These are phyloP conservation scores for Caiman crocodilus DNA, from an alignment of 2,797 vertebrate species.

Conservation along the genomic window DNA sequence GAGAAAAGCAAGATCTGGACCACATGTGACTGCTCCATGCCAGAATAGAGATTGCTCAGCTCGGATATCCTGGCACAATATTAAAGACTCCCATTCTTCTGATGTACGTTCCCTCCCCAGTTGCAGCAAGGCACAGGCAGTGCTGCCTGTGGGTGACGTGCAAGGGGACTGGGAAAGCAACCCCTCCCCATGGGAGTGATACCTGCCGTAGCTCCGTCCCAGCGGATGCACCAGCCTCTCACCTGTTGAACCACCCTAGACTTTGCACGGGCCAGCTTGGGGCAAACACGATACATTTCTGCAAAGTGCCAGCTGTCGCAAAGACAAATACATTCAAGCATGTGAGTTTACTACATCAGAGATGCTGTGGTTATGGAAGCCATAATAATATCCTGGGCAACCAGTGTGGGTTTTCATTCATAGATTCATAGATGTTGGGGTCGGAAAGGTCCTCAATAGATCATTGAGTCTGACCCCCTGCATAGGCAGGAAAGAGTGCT, in stretches of 20 bases:
- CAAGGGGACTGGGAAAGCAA: background rate
- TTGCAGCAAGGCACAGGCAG: fast-evolving
- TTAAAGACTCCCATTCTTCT: background rate
- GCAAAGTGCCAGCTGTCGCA: background rate
- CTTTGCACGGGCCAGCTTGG: background rate
- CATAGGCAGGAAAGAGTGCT: no score
- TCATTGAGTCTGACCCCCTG: no score
- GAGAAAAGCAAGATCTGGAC: background rate
- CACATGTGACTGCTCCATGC: background rate
- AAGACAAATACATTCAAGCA: background rate
- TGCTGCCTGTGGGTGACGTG: background rate
- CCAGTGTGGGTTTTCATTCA: background rate
- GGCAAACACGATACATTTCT: background rate
- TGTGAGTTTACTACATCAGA: background rate
- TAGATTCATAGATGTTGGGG: no score
- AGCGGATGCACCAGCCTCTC: background rate
- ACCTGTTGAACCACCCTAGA: background rate
- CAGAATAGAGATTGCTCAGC: background rate
- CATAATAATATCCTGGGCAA: background rate
- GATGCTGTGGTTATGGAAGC: background rate
- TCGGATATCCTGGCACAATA: background rate
- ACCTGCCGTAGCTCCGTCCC: background rate
- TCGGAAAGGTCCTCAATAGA: no score
- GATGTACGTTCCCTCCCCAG: fast-evolving
- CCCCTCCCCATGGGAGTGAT: background rate